Percentiles rank a stretch among this genome's conserved stretches.
Conservation (phyloP, 2,113 vertebrate genomes). For the Hemicordylus capensis region DNA sequence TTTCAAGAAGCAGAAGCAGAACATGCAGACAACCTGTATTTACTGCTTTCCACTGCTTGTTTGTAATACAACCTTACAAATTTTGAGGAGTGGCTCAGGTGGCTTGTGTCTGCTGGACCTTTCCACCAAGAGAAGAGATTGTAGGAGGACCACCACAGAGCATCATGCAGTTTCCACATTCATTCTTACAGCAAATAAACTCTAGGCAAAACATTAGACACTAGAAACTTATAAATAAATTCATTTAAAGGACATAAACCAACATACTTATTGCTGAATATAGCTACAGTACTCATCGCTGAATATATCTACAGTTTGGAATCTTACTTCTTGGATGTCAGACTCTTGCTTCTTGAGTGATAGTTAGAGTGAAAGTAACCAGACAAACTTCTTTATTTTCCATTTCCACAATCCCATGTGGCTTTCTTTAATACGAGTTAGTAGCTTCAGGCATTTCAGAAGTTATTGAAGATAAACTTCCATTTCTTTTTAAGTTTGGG, state of each 20-base stretch:
- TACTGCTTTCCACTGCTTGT: background rate
- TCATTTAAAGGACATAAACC: background rate
- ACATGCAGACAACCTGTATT: no score
- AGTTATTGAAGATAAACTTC: slow-evolving; percentile 16
- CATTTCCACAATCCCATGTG: background rate
- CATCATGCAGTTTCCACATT: background rate
- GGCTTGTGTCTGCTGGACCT: background rate
- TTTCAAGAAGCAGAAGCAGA: background rate
- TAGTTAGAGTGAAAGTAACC: background rate
- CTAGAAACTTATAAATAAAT: background rate
- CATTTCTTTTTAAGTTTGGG: slow-evolving; percentile 14
- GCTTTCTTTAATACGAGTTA: slow-evolving; percentile 21
- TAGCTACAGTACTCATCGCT: background rate
- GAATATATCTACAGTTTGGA: background rate
- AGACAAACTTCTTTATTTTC: background rate
- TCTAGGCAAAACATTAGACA: background rate
- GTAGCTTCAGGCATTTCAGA: slow-evolving; percentile 9
- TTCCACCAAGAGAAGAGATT: background rate
- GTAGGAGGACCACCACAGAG: background rate
- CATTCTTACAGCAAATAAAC: background rate
- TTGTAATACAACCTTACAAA: background rate
- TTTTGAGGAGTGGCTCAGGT: background rate
- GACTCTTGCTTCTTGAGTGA: background rate
- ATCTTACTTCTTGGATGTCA: background rate
- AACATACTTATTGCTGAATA: background rate